Base-by-base conservation (phyloP, 2,113 vertebrate genomes). In the Pelecanoides urinatrix region DNA sequence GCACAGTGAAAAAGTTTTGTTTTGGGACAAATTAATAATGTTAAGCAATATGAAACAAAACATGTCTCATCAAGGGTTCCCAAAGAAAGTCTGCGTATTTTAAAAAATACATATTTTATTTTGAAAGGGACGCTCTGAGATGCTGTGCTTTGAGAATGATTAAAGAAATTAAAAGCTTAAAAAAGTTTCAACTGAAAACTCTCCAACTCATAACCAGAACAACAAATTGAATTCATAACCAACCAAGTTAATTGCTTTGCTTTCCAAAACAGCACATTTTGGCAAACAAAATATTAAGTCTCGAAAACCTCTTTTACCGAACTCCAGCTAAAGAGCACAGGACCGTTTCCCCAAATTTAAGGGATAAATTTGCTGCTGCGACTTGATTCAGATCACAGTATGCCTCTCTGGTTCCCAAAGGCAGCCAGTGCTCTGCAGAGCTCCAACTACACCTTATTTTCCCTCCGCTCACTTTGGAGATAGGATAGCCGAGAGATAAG, bases 181-280 rank as follows among this genome's bases (percentile, higher is more conserved):
- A 61, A 78, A 80, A 21, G 30, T 50, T 91, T 81, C 58, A 82
- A 29, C 40, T 87, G 94, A 89, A 94, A 96, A 79, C 58, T 87
- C 66, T 85, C 67, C 70, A 90, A 44, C 45, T 91, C 13, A 32
- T 72, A 93, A 92, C n/a, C 71, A 96, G 78, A 96, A 92, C 50
- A 92, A 90, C 85, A 94, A 95, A 82, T 3, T 90, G 75, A 72
- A 93, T 76, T 83, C 59, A 73, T 63, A 96, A 94, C 25, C 36
- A 92, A 85, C 14, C 49, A 79, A 72, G 45, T 70, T 94, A 94
- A 94, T 49, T 73, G 74, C 50, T 86, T 82, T 86, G 74, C 93
- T 95, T 86, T 94, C 55, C 67, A 86, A 45, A 96, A 78, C 74
- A 76, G 49, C 45, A 38, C 38, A 67, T 73, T 86, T 32, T 93